A percentile compares a stretch with the other conserved stretches of the same genome.
These are phyloP conservation scores for Netelia virgata DNA, from an alignment of 2,888 invertebrate genomes.

Conservation along the genomic window DNA sequence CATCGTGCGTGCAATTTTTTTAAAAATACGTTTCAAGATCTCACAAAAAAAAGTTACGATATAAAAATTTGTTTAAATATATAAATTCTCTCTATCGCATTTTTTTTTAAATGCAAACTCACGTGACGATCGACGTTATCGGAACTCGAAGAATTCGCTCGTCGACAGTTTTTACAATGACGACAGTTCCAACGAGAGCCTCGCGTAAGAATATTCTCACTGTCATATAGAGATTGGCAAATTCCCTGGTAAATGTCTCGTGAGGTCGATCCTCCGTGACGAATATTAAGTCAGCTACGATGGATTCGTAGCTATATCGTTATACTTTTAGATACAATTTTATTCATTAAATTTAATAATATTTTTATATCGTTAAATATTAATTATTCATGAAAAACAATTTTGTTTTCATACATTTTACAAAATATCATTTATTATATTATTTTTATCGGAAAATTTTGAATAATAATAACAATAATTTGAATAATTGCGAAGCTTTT, in stretches of 20 bases:
- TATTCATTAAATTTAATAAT: constrained; percentile 11
- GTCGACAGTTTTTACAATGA: constrained; percentile 90
- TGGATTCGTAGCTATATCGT: constrained; percentile 19
- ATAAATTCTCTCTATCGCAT: no score
- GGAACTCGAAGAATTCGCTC: constrained; percentile 89
- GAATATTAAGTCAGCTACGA: constrained; percentile 91
- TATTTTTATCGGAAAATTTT: no score
- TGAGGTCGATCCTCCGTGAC: constrained; percentile 91
- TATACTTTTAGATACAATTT: constrained; percentile 8
- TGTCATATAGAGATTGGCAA: constrained; percentile 89
- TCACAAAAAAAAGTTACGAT: not conserved
- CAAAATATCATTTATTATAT: no score
- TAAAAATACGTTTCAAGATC: not conserved
- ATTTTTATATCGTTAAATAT: not conserved
- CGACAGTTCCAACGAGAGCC: constrained; percentile 89
- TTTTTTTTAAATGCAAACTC: constrained; percentile 73
- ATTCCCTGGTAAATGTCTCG: constrained; percentile 88
- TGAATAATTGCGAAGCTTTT: no score
- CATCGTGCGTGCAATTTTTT: not conserved
- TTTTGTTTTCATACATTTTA: constrained; percentile 13
- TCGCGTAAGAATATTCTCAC: constrained; percentile 88
- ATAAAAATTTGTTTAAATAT: no score
- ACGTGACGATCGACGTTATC: constrained; percentile 90
- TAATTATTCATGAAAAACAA: constrained; percentile 23
- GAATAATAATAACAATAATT: no score